Evolutionary conservation across 2,888 invertebrate genomes (phyloP).

Genomic region (Leptopilina myrica): DNA sequence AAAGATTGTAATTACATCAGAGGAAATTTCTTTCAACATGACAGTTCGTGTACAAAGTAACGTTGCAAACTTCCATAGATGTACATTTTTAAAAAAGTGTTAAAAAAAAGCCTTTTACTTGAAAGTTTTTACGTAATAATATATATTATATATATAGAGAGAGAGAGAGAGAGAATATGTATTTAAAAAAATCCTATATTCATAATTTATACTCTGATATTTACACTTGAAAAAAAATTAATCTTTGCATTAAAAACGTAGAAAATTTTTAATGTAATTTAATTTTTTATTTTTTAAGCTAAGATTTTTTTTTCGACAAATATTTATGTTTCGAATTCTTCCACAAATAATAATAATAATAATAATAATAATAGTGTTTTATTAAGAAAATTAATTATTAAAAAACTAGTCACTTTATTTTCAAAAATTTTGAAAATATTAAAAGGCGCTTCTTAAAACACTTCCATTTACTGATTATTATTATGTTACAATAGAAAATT

Average conservation of each 20-base stretch:
- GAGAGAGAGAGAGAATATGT: neutral
- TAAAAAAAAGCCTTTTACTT: slow-evolving; percentile 8
- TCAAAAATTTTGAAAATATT: neutral
- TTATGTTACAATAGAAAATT: neutral
- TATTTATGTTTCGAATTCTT: slow-evolving; percentile 1
- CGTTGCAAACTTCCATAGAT: slow-evolving; percentile 18
- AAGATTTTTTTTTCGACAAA: neutral
- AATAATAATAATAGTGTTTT: neutral
- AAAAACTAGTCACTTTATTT: slow-evolving; percentile 33
- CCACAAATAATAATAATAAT: no score
- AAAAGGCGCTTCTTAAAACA: slow-evolving; percentile 4
- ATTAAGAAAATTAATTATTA: neutral
- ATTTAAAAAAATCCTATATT: neutral
- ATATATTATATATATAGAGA: slow-evolving; percentile 2
- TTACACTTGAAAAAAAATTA: no score
- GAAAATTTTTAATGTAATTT: no score
- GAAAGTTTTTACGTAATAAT: neutral
- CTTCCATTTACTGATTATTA: slow-evolving; percentile 12
- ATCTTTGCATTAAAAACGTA: no score
- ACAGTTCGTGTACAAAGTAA: slow-evolving; percentile 23
- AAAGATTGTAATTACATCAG: neutral
- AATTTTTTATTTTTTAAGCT: neutral
- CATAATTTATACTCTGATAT: slow-evolving; percentile 12
- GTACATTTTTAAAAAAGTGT: slow-evolving; percentile 21
- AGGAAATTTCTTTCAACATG: neutral